A percentile compares a stretch with the other conserved stretches of the same genome.
Evolutionary conservation across 2,113 vertebrate genomes (phyloP).

Genomic region (Pampusana beccarii): DNA sequence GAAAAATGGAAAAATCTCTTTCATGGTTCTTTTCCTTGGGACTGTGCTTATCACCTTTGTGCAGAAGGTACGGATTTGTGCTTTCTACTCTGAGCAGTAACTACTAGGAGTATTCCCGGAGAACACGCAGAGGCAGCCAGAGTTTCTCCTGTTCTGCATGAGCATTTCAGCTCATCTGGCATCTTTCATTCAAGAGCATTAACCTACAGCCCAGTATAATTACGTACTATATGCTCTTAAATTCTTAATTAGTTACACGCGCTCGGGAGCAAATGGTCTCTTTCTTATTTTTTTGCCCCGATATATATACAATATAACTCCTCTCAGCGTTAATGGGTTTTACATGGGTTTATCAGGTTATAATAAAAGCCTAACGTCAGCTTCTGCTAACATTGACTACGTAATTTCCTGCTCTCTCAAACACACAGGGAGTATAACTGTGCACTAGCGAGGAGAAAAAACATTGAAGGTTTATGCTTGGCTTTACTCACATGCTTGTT

Average conservation of each 20-base stretch:
- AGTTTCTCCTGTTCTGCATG: background rate
- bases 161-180: background rate
- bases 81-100: background rate
- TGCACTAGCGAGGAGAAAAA: background rate
- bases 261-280: background rate
- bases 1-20: background rate
- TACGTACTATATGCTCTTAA: slow-evolving; percentile 15
- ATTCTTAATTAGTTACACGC: slow-evolving; percentile 46
- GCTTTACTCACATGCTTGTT: background rate
- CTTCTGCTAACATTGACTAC: slow-evolving; percentile 5
- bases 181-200: slow-evolving; percentile 19
- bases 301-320: background rate
- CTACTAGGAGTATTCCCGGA: background rate
- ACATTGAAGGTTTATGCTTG: background rate
- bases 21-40: background rate
- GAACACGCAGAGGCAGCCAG: background rate
- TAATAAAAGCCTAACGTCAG: slow-evolving; percentile 17
- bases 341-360: slow-evolving; percentile 46
- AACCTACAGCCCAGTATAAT: slow-evolving; percentile 22
- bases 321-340: background rate
- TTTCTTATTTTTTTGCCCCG: background rate
- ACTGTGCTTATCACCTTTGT: background rate
- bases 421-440: background rate
- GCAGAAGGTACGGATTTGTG: background rate
- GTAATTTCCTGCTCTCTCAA: slow-evolving; percentile 31